phyloP scores from a whole-genome alignment of 2,888 invertebrate genomes.

The Leptura quadrifasciata region DNA sequence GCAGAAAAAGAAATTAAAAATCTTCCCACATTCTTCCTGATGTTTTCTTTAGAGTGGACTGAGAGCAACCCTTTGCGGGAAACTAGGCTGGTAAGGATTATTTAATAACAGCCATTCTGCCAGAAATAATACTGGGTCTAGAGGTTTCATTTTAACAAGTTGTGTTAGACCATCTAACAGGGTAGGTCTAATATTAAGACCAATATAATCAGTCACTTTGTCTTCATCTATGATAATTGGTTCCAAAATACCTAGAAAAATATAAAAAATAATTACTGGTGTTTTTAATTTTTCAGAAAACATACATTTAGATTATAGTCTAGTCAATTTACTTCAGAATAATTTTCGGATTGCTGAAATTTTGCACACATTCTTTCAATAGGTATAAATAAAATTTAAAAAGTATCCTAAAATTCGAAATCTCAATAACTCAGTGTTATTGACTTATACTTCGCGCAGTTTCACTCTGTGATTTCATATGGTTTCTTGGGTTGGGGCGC shows the following conservation, averaged over 20 bases:
- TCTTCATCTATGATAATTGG: conserved; percentile 80
- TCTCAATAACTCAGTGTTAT: too few species aligned
- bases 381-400: too few species aligned
- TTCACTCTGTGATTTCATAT: too few species aligned
- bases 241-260: conserved; percentile 82
- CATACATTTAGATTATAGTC: too few species aligned
- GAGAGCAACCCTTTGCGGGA: conserved; percentile 67
- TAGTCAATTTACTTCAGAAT: too few species aligned
- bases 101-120: conserved; percentile 85
- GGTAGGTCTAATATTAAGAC: conserved; percentile 80
- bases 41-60: conserved; percentile 64
- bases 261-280: background rate
- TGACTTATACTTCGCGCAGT: too few species aligned
- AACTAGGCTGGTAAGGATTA: conserved; percentile 84
- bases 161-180: conserved; percentile 80
- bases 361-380: too few species aligned
- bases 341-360: too few species aligned
- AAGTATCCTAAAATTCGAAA: too few species aligned
- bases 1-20: background rate
- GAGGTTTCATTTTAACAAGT: conserved; percentile 82
- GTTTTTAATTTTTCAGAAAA: too few species aligned
- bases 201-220: conserved; percentile 81
- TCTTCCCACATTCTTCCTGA: conserved; percentile 1
- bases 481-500: too few species aligned
- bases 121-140: conserved; percentile 86